A percentile compares a stretch with the other conserved stretches of the same genome.
Conservation (phyloP, 2,797 vertebrate genomes). For the Acanthornis magna region DNA sequence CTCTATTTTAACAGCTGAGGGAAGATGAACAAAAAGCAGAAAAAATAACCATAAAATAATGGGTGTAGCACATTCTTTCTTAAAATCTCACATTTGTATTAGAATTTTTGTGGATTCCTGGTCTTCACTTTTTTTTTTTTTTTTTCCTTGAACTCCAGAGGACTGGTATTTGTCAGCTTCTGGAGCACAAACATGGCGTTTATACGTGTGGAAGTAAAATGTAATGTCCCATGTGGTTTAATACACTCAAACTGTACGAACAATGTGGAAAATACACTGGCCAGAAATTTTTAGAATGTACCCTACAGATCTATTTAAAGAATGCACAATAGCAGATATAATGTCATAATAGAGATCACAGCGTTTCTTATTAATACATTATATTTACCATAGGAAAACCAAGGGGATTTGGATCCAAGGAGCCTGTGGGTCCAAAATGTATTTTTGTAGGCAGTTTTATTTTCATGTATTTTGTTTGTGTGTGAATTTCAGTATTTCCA, state of each 20-base stretch:
- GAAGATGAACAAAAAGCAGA: accelerated
- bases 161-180: background rate
- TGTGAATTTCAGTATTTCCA: background rate
- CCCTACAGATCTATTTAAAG: background rate
- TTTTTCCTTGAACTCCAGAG: background rate
- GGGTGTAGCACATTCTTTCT: background rate
- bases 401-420: accelerated
- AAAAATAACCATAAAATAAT: background rate
- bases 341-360: background rate
- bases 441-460: background rate
- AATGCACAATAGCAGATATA: background rate
- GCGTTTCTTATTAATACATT: background rate
- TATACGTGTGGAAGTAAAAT: background rate
- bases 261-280: background rate
- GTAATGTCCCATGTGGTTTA: background rate
- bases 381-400: background rate
- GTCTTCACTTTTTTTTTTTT: background rate
- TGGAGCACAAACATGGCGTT: background rate
- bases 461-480: accelerated
- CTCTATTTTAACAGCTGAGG: background rate
- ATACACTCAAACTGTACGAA: background rate
- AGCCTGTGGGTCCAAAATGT: background rate
- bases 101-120: background rate
- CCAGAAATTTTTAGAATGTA: background rate
- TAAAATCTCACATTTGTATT: background rate